Evolutionary conservation across 2,113 vertebrate genomes (phyloP), one percentile per base, ranked within the genome.

Genomic region (Lagopus leucura): DNA sequence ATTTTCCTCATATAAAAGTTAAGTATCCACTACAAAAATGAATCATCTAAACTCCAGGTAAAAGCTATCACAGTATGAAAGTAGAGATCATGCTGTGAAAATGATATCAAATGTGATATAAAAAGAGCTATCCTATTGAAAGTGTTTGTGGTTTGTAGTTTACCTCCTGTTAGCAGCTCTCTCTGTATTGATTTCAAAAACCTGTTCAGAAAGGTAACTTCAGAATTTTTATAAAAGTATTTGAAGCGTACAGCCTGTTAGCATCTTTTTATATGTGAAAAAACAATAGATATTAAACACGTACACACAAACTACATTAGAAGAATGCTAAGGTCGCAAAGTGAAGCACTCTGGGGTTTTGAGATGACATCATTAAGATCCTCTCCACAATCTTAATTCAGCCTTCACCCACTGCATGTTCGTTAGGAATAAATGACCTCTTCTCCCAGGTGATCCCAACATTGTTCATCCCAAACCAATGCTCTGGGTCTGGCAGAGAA

Each of bases 21-120:
- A 97, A 97, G 97, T 93, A 97, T 97, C 97, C 97, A 93, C 97
- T 96, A 95, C 95, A 97, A 97, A 97, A 97, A 97, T 97, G 97
- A 97, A 96, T 97, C 97, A 96, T 96, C 96, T 97, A 96, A 97
- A 97, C 97, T 97, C 95, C 94, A 97, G 96, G 96, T 97, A 97
- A 97, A 97, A 97, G 97, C 96, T 95, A 97, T 95, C 97, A 77
- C 96, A 97, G 95, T 97, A 93, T 95, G 97, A 97, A 97, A 97
- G 96, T 95, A 69, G 96, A 95, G 92, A 93, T 94, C 97, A 97
- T 88, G 97, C 97, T 97, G 97, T 96, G 97, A 97, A 97, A 97
- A 97, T 97, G 93, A 97, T 97, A 97, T 97, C 96, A 97, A 97
- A 97, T 93, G 95, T 96, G 96, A 97, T 97, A 97, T 97, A 97